Evolutionary conservation across 2,888 invertebrate species (phyloP).

Genomic region (Temnothorax unifasciatus): DNA sequence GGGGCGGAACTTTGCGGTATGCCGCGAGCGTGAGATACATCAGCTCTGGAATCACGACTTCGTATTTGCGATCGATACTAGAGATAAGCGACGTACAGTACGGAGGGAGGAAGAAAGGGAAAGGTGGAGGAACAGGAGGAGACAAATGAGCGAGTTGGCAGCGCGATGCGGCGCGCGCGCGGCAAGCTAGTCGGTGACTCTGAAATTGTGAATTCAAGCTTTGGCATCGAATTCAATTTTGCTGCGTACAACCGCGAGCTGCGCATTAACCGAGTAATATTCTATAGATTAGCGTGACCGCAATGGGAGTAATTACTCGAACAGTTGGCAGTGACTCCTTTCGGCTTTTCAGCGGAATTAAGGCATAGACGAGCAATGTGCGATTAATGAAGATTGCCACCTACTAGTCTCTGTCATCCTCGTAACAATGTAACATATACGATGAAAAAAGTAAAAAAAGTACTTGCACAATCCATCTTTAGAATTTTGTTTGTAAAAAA

Average conservation of each 20-base stretch:
- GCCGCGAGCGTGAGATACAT: conserved; percentile 36
- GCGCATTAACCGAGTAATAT: conserved; percentile 48
- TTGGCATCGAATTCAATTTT: conserved; percentile 52
- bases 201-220: conserved; percentile 48
- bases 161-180: conserved; percentile 5
- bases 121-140: not conserved
- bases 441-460: not conserved
- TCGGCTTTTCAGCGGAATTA: conserved; percentile 45
- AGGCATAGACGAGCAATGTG: conserved; percentile 1
- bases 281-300: conserved; percentile 55
- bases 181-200: conserved; percentile 6
- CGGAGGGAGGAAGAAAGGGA: not conserved
- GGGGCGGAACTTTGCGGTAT: conserved; percentile 42
- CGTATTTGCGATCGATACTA: conserved; percentile 44
- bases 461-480: not conserved
- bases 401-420: not conserved
- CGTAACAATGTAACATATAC: not conserved
- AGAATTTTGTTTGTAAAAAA: not conserved
- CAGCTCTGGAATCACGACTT: conserved; percentile 45
- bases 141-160: conserved; percentile 31
- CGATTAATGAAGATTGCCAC: conserved; percentile 22
- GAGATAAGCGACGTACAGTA: conserved; percentile 26
- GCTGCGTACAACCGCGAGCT: conserved; percentile 32
- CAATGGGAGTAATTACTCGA: conserved; percentile 51
- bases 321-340: conserved; percentile 41